Percentiles rank a stretch among this genome's conserved stretches.
Conservation (phyloP, 2,888 invertebrate species). For the Chouioia cunea region DNA sequence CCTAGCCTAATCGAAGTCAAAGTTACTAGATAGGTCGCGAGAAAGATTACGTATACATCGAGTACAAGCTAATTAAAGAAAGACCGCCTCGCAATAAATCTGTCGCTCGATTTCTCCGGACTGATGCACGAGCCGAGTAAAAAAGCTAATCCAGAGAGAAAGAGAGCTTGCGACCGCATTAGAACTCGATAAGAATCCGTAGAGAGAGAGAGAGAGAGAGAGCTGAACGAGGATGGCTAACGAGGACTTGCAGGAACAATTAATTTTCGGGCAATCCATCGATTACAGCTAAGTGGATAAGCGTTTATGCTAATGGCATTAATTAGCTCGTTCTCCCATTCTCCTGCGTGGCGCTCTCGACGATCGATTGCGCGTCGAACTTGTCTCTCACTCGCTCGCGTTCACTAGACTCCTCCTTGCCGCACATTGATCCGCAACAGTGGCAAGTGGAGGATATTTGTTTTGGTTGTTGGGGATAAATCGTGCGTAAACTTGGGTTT, state of each 20-base stretch:
- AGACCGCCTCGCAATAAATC: conserved; percentile 29
- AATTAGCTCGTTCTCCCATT: conserved; percentile 43
- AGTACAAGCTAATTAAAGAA: conserved; percentile 29
- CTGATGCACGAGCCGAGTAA: not conserved
- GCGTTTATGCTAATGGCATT: conserved; percentile 48
- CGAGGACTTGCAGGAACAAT: conserved; percentile 40
- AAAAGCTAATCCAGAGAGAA: conserved; percentile 3
- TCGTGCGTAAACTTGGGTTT: conserved; percentile 19
- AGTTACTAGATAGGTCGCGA: too few relatives aligned
- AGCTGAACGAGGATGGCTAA: conserved; percentile 22
- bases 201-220: conserved; percentile 3
- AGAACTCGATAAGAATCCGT: conserved; percentile 34
- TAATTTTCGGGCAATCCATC: conserved; percentile 46
- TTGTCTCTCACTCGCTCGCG: not conserved
- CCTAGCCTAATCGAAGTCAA: too few relatives aligned
- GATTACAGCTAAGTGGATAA: conserved; percentile 45
- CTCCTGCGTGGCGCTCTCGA: not conserved
- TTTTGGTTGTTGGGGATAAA: conserved; percentile 9
- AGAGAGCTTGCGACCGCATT: conserved; percentile 2
- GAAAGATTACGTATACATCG: too few relatives aligned
- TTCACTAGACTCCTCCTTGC: not conserved
- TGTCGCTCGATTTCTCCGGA: conserved; percentile 21
- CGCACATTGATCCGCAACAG: conserved; percentile 11
- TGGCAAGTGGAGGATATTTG: too few relatives aligned
- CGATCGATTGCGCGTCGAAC: conserved; percentile 40